Percentiles rank a stretch among this genome's conserved stretches.
phyloP scores from a whole-genome alignment of 2,888 invertebrate species.

The Archips xylosteana region DNA sequence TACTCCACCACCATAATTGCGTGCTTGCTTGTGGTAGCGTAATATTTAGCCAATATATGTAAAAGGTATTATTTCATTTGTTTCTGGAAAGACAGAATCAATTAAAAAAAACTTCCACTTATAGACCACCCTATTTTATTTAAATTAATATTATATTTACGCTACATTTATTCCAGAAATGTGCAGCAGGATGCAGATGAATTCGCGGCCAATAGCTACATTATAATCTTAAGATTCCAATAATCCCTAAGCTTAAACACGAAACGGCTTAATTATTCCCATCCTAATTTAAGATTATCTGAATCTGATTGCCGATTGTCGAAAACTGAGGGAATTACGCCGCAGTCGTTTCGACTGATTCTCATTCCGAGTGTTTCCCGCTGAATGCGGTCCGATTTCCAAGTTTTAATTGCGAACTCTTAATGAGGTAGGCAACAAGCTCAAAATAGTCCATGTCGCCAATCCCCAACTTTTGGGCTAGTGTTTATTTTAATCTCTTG shows the following conservation, averaged over 20 bases:
- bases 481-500: slow-evolving; percentile 30
- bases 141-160: too few species aligned
- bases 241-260: background rate
- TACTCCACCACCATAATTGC: too few species aligned
- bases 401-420: slow-evolving; percentile 80
- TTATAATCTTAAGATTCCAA: background rate
- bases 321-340: slow-evolving; percentile 53
- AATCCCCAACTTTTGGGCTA: slow-evolving; percentile 28
- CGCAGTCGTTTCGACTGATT: slow-evolving; percentile 60
- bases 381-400: slow-evolving; percentile 65
- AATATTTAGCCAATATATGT: too few species aligned
- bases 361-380: slow-evolving; percentile 64
- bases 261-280: slow-evolving; percentile 14
- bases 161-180: too few species aligned
- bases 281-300: slow-evolving; percentile 37
- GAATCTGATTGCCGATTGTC: slow-evolving; percentile 50
- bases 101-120: too few species aligned
- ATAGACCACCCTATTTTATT: too few species aligned
- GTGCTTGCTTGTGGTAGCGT: too few species aligned
- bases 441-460: slow-evolving; percentile 56
- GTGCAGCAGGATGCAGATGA: too few species aligned
- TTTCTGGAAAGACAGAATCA: too few species aligned
- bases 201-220: background rate
- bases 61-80: too few species aligned
- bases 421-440: slow-evolving; percentile 71